Evolutionary conservation across 1,140 invertebrate species (phyloP).

Genomic region (Hyles vespertilio): DNA sequence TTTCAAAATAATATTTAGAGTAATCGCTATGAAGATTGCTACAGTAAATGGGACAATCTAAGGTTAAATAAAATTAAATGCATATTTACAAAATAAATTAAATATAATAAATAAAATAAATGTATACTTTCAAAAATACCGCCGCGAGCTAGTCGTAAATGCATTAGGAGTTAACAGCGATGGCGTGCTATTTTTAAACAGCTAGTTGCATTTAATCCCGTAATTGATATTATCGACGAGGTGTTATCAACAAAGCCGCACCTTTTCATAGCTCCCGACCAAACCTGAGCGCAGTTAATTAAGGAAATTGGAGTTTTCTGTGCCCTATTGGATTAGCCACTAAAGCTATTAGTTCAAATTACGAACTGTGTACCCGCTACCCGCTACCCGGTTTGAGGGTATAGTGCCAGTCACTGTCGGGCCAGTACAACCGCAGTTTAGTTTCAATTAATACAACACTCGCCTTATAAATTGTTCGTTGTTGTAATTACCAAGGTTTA

Average conservation of each 20-base stretch:
- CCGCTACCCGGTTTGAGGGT: slow-evolving; percentile 14
- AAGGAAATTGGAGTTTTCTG: slow-evolving; percentile 74
- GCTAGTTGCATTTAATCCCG: slow-evolving; percentile 8
- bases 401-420: slow-evolving; percentile 28
- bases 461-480: background rate
- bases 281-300: slow-evolving; percentile 68
- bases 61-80: no score
- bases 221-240: slow-evolving; percentile 57
- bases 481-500: no score
- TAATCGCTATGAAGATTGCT: no score
- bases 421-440: slow-evolving; percentile 13
- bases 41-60: no score
- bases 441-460: slow-evolving; percentile 21
- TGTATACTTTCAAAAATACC: no score
- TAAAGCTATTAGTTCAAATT: slow-evolving; percentile 74
- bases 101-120: no score
- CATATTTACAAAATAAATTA: no score
- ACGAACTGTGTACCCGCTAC: slow-evolving; percentile 35
- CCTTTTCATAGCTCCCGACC: slow-evolving; percentile 55
- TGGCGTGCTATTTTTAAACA: slow-evolving; percentile 1
- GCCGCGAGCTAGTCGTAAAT: no score
- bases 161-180: background rate
- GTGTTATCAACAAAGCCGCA: slow-evolving; percentile 58
- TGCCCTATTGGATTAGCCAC: slow-evolving; percentile 64
- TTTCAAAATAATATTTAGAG: no score